Evolutionary conservation across 2,797 vertebrate genomes (phyloP), one percentile per base, ranked within the genome.

Genomic region (Catharus ustulatus): DNA sequence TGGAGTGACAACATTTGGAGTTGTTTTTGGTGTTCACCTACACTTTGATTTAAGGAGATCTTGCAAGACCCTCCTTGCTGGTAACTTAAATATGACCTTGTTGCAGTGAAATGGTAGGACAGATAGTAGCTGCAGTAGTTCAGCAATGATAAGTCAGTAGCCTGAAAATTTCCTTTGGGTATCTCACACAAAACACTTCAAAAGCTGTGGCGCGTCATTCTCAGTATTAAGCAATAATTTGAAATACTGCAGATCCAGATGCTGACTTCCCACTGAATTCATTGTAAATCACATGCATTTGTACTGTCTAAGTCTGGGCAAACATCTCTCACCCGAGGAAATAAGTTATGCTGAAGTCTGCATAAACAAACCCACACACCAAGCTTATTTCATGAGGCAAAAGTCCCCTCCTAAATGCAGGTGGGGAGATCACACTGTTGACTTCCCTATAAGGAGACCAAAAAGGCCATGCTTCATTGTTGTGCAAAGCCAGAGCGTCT

Each of bases 201-300:
- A 93, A 94, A 90, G 71, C 89, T 58, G 74, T 74, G 68, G 72
- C 93, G 80, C 3, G 14, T 92, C 94, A 92, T 83, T 96, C 61
- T 10, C 68, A 77, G 90, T 87, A 51, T 95, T 95, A 92, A 90
- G 94, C 86, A 95, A 84, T 74, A 90, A 62, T 87, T 87, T 97
- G 95, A 97, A 95, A 95, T 87, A 89, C 38, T 96, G 89, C 94
- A 96, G 94, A 95, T 93, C 81, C 93, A 95, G 84, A 95, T 66
- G 88, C 86, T 90, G 92, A 89, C 75, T 96, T 94, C 72, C 67
- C 86, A 89, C 57, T 93, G 90, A 92, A 96, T 96, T 93, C 1
- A 6, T 84, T 95, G 90, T 95, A 97, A 96, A 95, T 95, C 88
- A 94, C 68, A 95, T 71, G 72, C 58, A 77, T 92, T 95, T 95